Percentiles rank a stretch among this genome's conserved stretches.
Conservation (phyloP, 2,797 vertebrate genomes). For the Tamandua tetradactyla region DNA sequence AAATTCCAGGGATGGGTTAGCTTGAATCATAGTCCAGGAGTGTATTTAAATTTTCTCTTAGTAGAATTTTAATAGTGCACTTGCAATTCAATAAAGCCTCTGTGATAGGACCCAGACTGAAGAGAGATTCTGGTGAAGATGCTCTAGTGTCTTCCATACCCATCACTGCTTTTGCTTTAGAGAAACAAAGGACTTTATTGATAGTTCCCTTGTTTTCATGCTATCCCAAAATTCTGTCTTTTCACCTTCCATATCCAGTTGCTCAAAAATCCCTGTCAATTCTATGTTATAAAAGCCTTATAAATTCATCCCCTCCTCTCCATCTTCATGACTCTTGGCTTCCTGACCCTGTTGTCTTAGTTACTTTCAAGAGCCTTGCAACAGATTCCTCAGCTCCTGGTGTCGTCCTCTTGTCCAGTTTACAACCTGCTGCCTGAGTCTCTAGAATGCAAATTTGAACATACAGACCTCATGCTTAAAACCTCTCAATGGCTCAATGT, state of each 20-base stretch:
- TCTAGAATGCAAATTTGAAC: neutral
- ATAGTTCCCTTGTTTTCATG: neutral
- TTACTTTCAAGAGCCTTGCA: neutral
- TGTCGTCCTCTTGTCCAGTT: neutral
- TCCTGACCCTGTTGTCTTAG: neutral
- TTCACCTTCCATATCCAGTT: neutral
- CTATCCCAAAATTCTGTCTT: neutral
- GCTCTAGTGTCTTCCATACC: neutral
- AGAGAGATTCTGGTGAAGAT: neutral
- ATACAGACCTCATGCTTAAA: neutral
- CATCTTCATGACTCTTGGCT: neutral
- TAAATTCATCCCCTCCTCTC: neutral
- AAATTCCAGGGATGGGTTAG: conserved; percentile 29
- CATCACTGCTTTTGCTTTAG: neutral
- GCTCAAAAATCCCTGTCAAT: neutral
- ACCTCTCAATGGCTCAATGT: neutral
- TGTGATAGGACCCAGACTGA: neutral
- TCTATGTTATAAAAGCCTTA: neutral
- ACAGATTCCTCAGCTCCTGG: neutral
- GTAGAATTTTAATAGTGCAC: conserved; percentile 36
- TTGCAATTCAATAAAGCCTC: neutral
- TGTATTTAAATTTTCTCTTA: conserved; percentile 34
- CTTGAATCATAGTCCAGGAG: conserved; percentile 41
- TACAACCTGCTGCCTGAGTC: neutral
- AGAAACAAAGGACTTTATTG: neutral